Evolutionary conservation across 2,888 invertebrate genomes (phyloP), one percentile per base, ranked within the genome.

Genomic region (Thymelicus acteon): DNA sequence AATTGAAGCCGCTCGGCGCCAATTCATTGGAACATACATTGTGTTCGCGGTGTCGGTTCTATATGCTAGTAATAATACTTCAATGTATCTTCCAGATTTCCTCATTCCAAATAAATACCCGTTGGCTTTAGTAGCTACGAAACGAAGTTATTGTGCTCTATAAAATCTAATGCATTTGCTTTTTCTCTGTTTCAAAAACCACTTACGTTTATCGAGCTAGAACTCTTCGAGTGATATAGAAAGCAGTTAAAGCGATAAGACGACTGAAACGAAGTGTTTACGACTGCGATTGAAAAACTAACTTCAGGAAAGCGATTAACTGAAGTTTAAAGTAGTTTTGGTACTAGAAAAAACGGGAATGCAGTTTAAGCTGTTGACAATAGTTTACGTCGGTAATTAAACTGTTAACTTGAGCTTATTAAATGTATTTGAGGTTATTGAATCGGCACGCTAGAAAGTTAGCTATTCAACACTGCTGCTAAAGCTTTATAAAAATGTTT

Each of bases 231-330:
- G 70, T 70, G 70, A 70, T 70, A 70, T 70, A 70, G 70, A 64
- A 64, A 70, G 70, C 70, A 60, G 70, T 70, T 70, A 63, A 70
- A 63, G 31, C 70, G 70, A 70, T 70, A 70, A 70, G 70, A 52
- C 57, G 69, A 58, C 48, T 64, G 60, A 49, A 70, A 52, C 70
- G 70, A 70, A 70, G 63, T 70, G 70, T 70, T 70, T 70, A 70
- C 70, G 70, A 64, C 69, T 63, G 40, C 70, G 70, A 70, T 70
- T 70, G 70, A 70, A 70, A 70, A 70, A 70, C 70, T 70, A 64
- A 70, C 63, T 70, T 70, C 70, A 47, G 49, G 62, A 48, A 64
- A 70, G 64, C 70, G 70, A 70, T 70, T 70, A 70, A 70, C 58
- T 70, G 40, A 60, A 70, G 63, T 70, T 64, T 70, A 63, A 70